Evolutionary conservation across 37 sponge, comb jelly and placozoan genomes (phyloP), one percentile per base, ranked within the genome.

Genomic region (Petrosia ficiformis): DNA sequence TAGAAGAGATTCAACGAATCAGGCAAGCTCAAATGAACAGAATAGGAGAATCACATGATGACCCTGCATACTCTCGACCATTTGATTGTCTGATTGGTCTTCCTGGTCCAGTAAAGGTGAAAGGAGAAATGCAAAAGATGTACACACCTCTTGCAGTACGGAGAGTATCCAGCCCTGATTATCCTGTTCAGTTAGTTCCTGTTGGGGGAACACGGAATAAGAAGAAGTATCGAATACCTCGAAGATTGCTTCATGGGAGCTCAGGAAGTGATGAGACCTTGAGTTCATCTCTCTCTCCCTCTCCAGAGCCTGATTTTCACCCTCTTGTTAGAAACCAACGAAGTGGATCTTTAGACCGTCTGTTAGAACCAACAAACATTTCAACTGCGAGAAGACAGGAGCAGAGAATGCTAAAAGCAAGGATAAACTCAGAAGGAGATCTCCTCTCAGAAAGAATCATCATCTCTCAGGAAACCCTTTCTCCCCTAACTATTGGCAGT

Each of bases 61-160:
- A 65, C 28, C 67, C 78, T 0, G 63, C 77, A 1, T 84, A 84
- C 42, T 84, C 84, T 6, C 59, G 64, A 28, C 84, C 84, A 11
- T 77, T 84, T 77, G 84, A 84, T 61, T 64, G 74, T 37, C 57
- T 84, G 39, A 68, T 3, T 24, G 41, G 26, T 3, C n/a, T 35
- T 3, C 34, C 33, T 21, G 38, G 44, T 14, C 79, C 70, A 21
- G 35, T 68, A n/a, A 67, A 31, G 37, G 70, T 78, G 36, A 52
- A 32, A 16, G n/a, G 44, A 0, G 70, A 34, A 8, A 29, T 26
- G 36, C 11, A 6, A 35, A 35, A 38, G 1, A 42, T 30, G 42
- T 29, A 65, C 10, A 16, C 34, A 5, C 29, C 52, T 65, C 10
- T 65, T 26, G 36, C 69, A 2, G 24, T 24, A 33, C 79, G 58